Conservation (phyloP, 2,113 vertebrate genomes). For the Puntigrus tetrazona region DNA sequence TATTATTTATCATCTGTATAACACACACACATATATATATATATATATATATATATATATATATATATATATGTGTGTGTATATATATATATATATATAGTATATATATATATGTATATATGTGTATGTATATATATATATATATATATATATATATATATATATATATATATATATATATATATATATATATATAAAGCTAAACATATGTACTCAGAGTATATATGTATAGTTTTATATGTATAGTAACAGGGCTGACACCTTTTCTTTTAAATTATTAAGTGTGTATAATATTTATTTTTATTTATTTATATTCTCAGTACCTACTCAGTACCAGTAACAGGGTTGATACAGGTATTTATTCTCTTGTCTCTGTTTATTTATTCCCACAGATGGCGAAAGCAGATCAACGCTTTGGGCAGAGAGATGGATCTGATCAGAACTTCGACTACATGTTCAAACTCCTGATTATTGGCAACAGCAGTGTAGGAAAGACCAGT, state of each 20-base stretch:
- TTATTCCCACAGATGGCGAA: conserved; percentile 98
- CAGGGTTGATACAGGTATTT: neutral
- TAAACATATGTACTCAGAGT: neutral
- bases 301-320: too few species aligned
- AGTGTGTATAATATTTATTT: too few species aligned
- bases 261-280: too few species aligned
- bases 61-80: neutral
- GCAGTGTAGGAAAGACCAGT: conserved; percentile 96
- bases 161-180: neutral
- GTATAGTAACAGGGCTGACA: neutral
- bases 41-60: neutral
- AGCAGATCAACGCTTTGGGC: conserved; percentile 88
- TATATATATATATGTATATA: neutral
- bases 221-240: too few species aligned
- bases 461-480: conserved; percentile 97
- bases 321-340: neutral
- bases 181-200: neutral
- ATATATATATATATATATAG: neutral
- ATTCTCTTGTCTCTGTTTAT: conserved; percentile 57
- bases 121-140: neutral
- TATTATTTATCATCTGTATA: too few species aligned
- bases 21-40: too few species aligned
- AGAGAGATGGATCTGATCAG: conserved; percentile 94
- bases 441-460: conserved; percentile 99
- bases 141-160: neutral